A percentile compares a stretch with the other conserved stretches of the same genome.
These are phyloP conservation scores for Anolis sagrei DNA, from an alignment of 2,113 vertebrate species.

Conservation along the genomic window DNA sequence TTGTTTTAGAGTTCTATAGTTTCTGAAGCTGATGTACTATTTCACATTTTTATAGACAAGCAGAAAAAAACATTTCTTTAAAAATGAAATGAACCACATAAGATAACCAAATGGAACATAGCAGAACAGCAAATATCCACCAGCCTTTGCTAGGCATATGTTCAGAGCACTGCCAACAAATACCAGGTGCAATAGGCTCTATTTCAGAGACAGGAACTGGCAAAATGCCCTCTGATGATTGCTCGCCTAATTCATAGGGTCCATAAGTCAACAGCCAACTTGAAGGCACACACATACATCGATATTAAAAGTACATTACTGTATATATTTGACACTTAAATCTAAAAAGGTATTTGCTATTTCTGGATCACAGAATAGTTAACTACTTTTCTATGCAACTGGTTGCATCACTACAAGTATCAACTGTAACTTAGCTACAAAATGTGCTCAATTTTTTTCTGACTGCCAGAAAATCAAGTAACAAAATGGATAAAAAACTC, in stretches of 20 bases:
- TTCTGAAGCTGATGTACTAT: not conserved
- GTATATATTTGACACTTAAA: not conserved
- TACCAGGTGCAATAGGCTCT: too few species aligned
- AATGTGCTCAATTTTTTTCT: conserved; percentile 15
- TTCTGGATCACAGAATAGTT: not conserved
- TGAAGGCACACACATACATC: not conserved
- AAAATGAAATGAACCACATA: not conserved
- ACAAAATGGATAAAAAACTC: conserved; percentile 1
- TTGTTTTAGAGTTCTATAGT: not conserved
- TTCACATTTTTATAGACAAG: not conserved
- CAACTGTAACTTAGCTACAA: not conserved
- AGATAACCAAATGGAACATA: not conserved
- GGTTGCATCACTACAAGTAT: not conserved
- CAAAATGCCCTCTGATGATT: too few species aligned
- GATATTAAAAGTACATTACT: not conserved
- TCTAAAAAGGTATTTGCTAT: not conserved
- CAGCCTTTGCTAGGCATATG: not conserved
- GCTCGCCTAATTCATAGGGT: too few species aligned
- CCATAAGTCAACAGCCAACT: too few species aligned
- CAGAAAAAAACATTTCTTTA: not conserved
- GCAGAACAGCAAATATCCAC: not conserved
- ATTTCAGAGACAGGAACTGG: too few species aligned
- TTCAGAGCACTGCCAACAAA: too few species aligned
- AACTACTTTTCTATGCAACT: not conserved
- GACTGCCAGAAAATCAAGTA: conserved; percentile 8